phyloP scores from a whole-genome alignment of 2,888 invertebrate species.

The Brassicogethes aeneus region DNA sequence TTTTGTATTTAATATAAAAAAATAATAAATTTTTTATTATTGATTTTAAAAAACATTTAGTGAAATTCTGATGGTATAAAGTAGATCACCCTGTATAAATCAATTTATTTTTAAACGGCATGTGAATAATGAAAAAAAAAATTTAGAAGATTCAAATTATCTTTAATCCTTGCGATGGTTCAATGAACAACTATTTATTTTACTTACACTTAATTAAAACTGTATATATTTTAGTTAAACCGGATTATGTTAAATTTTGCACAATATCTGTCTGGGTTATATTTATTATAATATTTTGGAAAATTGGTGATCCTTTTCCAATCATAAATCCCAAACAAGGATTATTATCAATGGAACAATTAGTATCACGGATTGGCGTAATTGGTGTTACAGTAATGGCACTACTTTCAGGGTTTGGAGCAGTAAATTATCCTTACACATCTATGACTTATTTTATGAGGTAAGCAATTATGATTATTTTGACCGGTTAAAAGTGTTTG shows the following conservation, averaged over 20 bases:
- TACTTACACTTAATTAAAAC: constrained; percentile 6
- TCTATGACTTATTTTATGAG: constrained; percentile 98
- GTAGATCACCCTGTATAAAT: too few relatives aligned
- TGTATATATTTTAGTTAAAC: constrained; percentile 50
- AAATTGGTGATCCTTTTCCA: constrained; percentile 97
- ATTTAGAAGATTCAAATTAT: too few relatives aligned
- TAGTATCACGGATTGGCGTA: constrained; percentile 94
- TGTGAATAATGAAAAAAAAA: too few relatives aligned
- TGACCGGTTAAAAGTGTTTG: too few relatives aligned
- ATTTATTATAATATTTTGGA: constrained; percentile 96
- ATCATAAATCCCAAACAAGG: constrained; percentile 94
- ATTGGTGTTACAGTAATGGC: constrained; percentile 99
- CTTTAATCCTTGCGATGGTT: too few relatives aligned
- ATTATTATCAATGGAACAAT: constrained; percentile 78
- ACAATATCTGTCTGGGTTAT: constrained; percentile 81
- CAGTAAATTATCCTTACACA: constrained; percentile 98
- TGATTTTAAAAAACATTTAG: too few relatives aligned
- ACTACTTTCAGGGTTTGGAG: constrained; percentile 96
- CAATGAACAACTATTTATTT: too few relatives aligned
- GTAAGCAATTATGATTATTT: constrained; percentile 33
- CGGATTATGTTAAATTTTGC: constrained; percentile 66
- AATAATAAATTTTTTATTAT: too few relatives aligned
- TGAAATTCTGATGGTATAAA: too few relatives aligned
- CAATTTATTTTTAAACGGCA: too few relatives aligned
- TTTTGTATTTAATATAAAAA: too few relatives aligned